Evolutionary conservation across 2,797 vertebrate species (phyloP).

Genomic region (Apodemus agrarius): DNA sequence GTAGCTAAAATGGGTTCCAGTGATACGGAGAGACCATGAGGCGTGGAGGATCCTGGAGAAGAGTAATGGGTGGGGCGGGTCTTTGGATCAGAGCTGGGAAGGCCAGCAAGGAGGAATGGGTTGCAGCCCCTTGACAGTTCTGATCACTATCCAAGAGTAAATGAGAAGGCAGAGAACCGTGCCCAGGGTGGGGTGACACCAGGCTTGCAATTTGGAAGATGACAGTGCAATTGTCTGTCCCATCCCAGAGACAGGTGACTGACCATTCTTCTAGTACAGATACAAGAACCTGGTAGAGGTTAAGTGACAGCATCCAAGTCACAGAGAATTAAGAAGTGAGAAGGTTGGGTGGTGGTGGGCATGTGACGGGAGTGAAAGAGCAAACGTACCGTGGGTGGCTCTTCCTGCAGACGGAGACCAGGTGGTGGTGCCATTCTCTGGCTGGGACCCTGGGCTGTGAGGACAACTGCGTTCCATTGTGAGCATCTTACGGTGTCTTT

Average conservation of each 20-base stretch:
- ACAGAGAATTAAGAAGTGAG: background rate
- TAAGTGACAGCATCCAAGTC: background rate
- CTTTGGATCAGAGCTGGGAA: background rate
- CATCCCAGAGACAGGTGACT: background rate
- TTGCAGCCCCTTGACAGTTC: no score
- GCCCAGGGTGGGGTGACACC: background rate
- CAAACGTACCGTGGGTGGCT: background rate
- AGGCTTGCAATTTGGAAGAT: background rate
- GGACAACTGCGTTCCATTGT: background rate
- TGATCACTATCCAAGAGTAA: background rate
- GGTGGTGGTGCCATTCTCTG: background rate
- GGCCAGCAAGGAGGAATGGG: background rate
- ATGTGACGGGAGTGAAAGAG: background rate
- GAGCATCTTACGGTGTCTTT: background rate
- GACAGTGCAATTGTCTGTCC: background rate
- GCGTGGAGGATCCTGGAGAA: background rate
- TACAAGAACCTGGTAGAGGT: background rate
- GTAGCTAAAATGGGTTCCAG: background rate
- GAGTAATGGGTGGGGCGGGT: rapidly evolving
- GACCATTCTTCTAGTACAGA: background rate
- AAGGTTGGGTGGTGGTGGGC: background rate
- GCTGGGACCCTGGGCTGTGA: background rate
- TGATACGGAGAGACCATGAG: background rate
- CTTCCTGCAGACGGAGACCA: background rate
- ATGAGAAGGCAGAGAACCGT: background rate